Base-by-base conservation (phyloP, 2,888 invertebrate genomes). In the Vannuccia rotundouncinata region DNA sequence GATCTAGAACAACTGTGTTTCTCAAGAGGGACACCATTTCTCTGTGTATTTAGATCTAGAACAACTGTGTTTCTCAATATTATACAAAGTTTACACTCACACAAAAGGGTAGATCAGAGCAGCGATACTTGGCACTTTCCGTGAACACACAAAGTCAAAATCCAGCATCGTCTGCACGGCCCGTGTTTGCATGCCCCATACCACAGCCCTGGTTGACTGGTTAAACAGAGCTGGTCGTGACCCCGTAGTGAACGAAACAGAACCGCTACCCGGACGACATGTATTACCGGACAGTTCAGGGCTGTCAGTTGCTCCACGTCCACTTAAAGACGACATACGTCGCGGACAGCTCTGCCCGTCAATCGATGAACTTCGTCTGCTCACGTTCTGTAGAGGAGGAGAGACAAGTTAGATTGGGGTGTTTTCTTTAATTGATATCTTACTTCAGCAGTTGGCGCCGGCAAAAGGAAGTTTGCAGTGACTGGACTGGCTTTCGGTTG, bases 111-210 rank as follows among this genome's bases (percentile, higher is more conserved):
- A 99, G 45, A 98, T 95, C 87, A 98, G 93, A 31, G 97, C 97
- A 0, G 95, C 95, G 0, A 99, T 91, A 0, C 90, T 90, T 0
- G 97, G 97, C 85, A 93, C 93, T 78, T 91, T 89, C 84, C 98
- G 90, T 29, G 94, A 91, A 89, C 97, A 95, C 27, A 94, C 94
- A 89, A 94, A 95, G 89, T 96, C 96, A 88, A 95, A 96, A 87
- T 96, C 95, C 83, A 96, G 88, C 95, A 95, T 96, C 83, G 94
- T 93, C 90, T 93, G 96, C 5, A 99, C 95, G 28, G 99, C 98
- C 82, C 96, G 90, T 74, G 93, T 93, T 90, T 99, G 99, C 95
- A 99, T 97, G 82, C 99, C 99, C 98, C 98, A 99, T 27, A 99
- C 93, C 85, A 99, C 95, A 10, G 96, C 92, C 87, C 93, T 94